Evolutionary conservation across 2,113 vertebrate genomes (phyloP), one percentile per base, ranked within the genome.

Genomic region (Microcebus lehilahytsara): DNA sequence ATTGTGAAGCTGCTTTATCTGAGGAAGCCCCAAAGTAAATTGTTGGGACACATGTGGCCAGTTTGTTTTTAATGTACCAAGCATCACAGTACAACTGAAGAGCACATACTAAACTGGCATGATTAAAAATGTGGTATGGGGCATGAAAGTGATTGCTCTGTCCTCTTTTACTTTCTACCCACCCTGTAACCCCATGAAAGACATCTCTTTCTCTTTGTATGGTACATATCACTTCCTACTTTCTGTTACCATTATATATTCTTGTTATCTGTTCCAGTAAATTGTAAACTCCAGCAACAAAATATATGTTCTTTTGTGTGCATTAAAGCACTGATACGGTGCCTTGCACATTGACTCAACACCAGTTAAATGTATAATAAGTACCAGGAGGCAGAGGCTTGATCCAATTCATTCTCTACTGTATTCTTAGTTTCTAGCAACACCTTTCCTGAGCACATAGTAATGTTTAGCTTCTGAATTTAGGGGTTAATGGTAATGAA

Each of bases 391-490:
- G 62, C 56, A 93, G 72, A 64, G n/a, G 69, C 37, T 71, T 78
- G 2, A 79, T 74, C 67, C 25, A 1, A 84, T 88, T 86, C 17
- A 51, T 71, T 94, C 30, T 88, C 40, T 27, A 20, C 53, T 32
- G 10, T 89, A 62, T 69, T 93, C 66, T 90, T 89, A 27, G 3
- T 93, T 95, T 60, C 37, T 93, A 34, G 49, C n/a, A 34, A 42
- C n/a, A 71, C 25, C 53, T 93, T 84, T 58, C 56, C 58, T 91
- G 22, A 74, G 20, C 40, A 67, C 56, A 37, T n/a, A 25, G 37
- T 75, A 72, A 49, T 81, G 30, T 69, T 79, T 58, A 93, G 69
- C 30, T 37, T 96, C 97, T 90, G 92, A 49, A 34, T 96, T 88
- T 85, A 96, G 74, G 34, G 11, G 58, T 85, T 91, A 92, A 84